Evolutionary conservation across 2,113 vertebrate species (phyloP), one percentile per base, ranked within the genome.

Genomic region (Elephas maximus): DNA sequence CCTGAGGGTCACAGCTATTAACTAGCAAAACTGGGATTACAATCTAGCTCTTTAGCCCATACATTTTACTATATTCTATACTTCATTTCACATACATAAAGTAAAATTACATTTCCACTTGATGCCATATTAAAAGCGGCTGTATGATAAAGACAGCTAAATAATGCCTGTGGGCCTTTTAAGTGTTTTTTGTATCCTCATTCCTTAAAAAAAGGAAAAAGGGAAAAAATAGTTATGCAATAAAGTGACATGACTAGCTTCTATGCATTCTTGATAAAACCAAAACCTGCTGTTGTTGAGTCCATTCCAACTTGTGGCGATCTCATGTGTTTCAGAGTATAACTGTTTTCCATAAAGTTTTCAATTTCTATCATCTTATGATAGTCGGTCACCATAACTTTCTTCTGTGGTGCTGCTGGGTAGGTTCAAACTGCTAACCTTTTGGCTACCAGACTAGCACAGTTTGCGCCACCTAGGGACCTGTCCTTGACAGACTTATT

Each of bases 181-280:
- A 81, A 63, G 37, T 69, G 73, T 79, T 84, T 91, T 80, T 63
- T 83, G 80, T 28, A 71, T 53, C 10, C 51, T 86, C 18, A 48
- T 67, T 62, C 23, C 69, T 69, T 76, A 90, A 57, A 65, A 33
- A 80, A 30, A 48, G 9, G 18, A 83, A 95, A 92, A 57, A 48
- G 37, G 53, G n/a, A 48, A 51, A 84, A 92, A 89, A 41, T 5
- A 45, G 17, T 90, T 86, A 86, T 24, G 80, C 26, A 48, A 62
- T 60, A 67, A 94, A 93, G 48, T 57, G 44, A 93, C 9, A 85
- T 74, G 41, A 93, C 33, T 2, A 5, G 33, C 41, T 7, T 81
- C 79, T 17, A 17, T 89, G 69, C 48, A 48, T 92, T 90, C 33
- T 80, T 74, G 14, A 85, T 71, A 88, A 57, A 94, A 57, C 53